Conservation (phyloP, 2,113 vertebrate genomes). For the Pycnonotus jocosus region DNA sequence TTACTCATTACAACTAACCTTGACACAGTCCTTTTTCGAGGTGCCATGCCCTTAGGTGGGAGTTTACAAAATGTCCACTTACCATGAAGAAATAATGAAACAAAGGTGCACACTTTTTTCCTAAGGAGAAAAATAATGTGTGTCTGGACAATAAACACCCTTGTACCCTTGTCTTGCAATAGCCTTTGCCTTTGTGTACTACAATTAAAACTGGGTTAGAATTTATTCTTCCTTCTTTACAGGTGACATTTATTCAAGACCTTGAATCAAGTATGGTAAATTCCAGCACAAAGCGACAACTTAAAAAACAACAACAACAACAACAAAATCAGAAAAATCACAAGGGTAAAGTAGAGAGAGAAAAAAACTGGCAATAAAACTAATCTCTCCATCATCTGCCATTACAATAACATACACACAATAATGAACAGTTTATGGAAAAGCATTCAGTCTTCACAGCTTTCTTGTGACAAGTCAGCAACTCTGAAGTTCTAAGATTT, state of each 20-base stretch:
- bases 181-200: not conserved
- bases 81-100: not conserved
- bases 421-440: not conserved
- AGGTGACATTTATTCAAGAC: not conserved
- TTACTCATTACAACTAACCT: constrained; percentile 63
- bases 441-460: not conserved
- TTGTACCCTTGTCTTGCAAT: not conserved
- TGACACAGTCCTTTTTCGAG: constrained; percentile 51
- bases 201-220: not conserved
- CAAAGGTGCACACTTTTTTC: not conserved
- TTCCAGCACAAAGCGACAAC: not conserved
- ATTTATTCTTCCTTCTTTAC: not conserved
- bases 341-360: not conserved
- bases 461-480: not conserved
- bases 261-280: not conserved
- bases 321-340: not conserved
- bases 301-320: not conserved
- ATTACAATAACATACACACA: not conserved
- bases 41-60: constrained; percentile 30
- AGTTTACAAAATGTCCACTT: constrained; percentile 32
- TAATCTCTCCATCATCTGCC: not conserved
- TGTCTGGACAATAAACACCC: not conserved
- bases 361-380: not conserved
- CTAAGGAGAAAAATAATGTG: not conserved
- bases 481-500: not conserved